A percentile compares a stretch with the other conserved stretches of the same genome.
Conservation (phyloP, 2,888 invertebrate species). For the Eledona agricola region DNA sequence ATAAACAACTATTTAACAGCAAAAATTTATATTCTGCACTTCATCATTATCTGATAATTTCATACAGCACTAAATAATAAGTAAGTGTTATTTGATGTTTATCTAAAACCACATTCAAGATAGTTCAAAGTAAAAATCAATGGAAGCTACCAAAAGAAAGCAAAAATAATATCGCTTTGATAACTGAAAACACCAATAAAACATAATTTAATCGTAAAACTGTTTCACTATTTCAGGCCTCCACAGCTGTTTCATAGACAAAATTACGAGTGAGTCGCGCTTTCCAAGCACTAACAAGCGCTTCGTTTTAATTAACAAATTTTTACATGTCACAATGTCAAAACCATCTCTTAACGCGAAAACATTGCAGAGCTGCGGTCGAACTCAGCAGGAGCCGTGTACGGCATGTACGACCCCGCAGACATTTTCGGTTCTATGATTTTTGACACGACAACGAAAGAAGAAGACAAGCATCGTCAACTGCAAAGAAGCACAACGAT, state of each 20-base stretch:
- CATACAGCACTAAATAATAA: no score
- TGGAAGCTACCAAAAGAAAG: no score
- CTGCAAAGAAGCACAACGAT: conserved; percentile 41
- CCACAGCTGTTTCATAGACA: background rate
- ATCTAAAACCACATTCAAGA: no score
- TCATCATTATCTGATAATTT: no score
- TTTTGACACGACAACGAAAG: conserved; percentile 60
- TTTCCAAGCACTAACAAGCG: background rate
- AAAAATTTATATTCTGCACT: no score
- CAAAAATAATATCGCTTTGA: no score
- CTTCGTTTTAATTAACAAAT: background rate
- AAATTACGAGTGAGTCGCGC: conserved; percentile 1
- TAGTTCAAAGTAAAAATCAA: no score
- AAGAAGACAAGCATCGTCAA: conserved; percentile 32
- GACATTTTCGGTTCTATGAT: conserved; percentile 69
- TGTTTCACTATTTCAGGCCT: no score
- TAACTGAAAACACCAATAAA: no score
- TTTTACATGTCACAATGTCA: background rate
- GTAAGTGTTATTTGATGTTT: no score
- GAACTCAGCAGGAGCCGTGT: conserved; percentile 72
- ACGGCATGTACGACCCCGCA: conserved; percentile 62
- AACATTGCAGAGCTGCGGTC: conserved; percentile 71
- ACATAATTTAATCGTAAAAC: no score
- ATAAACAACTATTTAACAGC: no score
- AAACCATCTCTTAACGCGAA: background rate